phyloP scores from a whole-genome alignment of 1,140 invertebrate genomes.

The Drosophila paulistorum region DNA sequence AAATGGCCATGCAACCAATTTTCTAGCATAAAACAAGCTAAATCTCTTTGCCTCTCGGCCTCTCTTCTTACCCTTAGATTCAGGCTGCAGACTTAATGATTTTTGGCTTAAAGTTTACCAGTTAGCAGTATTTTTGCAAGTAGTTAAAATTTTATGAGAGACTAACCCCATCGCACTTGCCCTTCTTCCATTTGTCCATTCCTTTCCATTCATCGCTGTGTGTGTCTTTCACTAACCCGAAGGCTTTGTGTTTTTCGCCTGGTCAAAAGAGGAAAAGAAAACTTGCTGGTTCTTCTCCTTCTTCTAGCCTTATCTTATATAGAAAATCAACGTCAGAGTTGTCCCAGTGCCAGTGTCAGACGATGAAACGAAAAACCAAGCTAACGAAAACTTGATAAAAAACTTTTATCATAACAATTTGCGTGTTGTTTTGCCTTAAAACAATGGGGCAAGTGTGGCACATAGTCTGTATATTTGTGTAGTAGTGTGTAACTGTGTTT shows the following conservation, averaged over 20 bases:
- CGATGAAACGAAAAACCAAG: conserved; percentile 53
- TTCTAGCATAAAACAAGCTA: conserved; percentile 59
- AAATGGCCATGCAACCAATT: conserved; percentile 76
- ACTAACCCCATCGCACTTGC: conserved; percentile 39
- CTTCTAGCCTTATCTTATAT: conserved; percentile 47
- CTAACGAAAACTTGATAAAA: conserved; percentile 75
- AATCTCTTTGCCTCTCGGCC: conserved; percentile 12
- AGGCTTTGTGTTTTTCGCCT: conserved; percentile 69
- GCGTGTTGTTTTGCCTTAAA: conserved; percentile 67
- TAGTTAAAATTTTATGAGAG: conserved; percentile 79
- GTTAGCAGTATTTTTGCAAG: conserved; percentile 79
- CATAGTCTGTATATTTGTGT: conserved; percentile 15
- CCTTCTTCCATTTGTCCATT: too few relatives aligned
- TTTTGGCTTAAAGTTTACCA: conserved; percentile 81
- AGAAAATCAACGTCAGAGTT: conserved; percentile 50
- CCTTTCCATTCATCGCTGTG: not conserved
- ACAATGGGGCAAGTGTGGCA: conserved; percentile 41
- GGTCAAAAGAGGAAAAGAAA: conserved; percentile 26
- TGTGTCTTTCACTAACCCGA: conserved; percentile 19
- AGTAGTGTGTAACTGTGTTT: conserved; percentile 16
- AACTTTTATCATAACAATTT: conserved; percentile 82
- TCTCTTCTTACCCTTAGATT: not conserved
- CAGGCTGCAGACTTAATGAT: conserved; percentile 75
- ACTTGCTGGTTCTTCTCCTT: conserved; percentile 11
- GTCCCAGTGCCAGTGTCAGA: conserved; percentile 38